Conservation (phyloP, 2,888 invertebrate species). For the Globia sparganii region DNA sequence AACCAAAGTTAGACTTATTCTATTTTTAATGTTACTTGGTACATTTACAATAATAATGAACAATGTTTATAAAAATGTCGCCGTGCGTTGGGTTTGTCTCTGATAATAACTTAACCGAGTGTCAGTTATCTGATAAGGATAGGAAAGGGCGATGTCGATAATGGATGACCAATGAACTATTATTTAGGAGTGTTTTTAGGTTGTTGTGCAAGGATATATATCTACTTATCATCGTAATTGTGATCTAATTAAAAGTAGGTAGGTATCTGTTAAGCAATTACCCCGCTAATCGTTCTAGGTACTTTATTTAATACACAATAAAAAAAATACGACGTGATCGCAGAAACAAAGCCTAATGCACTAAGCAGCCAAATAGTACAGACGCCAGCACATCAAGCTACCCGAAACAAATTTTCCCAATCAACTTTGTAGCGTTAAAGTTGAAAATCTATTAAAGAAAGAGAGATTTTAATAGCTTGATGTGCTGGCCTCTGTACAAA, state of each 20-base stretch:
- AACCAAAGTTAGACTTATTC: constrained; percentile 18
- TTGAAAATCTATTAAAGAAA: too few relatives aligned
- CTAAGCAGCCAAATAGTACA: background rate
- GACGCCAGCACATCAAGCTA: too few relatives aligned
- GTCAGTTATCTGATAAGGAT: constrained; percentile 72
- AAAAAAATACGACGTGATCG: too few relatives aligned
- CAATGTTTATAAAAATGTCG: constrained; percentile 26
- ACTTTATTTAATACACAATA: too few relatives aligned
- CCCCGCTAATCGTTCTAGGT: too few relatives aligned
- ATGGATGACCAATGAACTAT: constrained; percentile 59
- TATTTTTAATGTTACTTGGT: constrained; percentile 21
- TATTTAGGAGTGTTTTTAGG: constrained; percentile 49
- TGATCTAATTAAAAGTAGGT: constrained; percentile 12
- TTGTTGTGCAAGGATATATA: constrained; percentile 22
- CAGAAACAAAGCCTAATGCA: too few relatives aligned
- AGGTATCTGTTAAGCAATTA: too few relatives aligned
- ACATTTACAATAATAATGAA: background rate
- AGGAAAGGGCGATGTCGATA: constrained; percentile 64
- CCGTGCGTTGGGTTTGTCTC: constrained; percentile 37
- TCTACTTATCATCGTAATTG: background rate
- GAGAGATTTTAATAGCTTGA: too few relatives aligned
- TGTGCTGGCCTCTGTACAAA: too few relatives aligned
- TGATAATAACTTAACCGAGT: constrained; percentile 53
- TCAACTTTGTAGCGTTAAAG: too few relatives aligned
- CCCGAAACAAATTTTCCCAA: too few relatives aligned